Evolutionary conservation across 2,888 invertebrate genomes (phyloP).

Genomic region (Hyles lineata): DNA sequence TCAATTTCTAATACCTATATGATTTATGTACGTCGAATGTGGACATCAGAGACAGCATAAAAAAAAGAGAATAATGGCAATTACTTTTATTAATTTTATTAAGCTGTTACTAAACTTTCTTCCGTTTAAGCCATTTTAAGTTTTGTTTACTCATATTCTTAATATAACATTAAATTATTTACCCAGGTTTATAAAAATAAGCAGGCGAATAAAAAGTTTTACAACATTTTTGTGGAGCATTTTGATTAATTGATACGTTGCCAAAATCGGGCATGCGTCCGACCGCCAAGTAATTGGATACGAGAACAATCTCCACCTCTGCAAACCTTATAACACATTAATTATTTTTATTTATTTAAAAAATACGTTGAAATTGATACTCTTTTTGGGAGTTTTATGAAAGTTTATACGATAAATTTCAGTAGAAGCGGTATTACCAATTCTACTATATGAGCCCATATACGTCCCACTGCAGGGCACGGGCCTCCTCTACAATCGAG

Average conservation of each 20-base stretch:
- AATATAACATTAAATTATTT: not conserved
- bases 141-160: too few species aligned
- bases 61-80: too few species aligned
- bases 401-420: not conserved
- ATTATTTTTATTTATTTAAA: slow-evolving; percentile 12
- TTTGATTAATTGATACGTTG: slow-evolving; percentile 17
- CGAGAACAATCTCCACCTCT: not conserved
- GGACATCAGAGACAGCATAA: too few species aligned
- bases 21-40: too few species aligned
- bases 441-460: too few species aligned
- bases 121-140: too few species aligned
- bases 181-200: not conserved
- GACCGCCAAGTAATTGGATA: not conserved
- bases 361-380: not conserved
- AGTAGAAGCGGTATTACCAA: not conserved
- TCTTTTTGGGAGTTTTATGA: not conserved
- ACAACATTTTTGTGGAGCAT: slow-evolving; percentile 11
- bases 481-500: too few species aligned
- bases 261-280: slow-evolving; percentile 4
- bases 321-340: not conserved
- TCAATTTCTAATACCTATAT: too few species aligned
- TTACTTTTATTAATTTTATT: too few species aligned
- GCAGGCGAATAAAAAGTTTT: not conserved
- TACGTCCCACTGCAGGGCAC: too few species aligned
- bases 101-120: too few species aligned